Evolutionary conservation across 2,113 vertebrate species (phyloP).

Genomic region (Phocoena sinus): DNA sequence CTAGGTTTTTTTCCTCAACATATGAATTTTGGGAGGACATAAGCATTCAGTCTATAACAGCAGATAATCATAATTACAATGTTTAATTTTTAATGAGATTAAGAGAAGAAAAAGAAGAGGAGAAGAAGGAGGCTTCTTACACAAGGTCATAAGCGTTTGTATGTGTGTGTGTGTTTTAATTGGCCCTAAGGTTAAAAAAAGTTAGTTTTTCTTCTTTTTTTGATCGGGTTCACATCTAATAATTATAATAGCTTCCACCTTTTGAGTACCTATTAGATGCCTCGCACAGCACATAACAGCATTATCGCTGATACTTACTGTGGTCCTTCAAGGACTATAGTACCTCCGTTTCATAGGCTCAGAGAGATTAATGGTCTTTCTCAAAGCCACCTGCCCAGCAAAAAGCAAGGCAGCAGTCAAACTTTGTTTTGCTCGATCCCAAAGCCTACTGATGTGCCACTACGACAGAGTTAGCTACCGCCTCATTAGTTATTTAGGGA

Average conservation of each 20-base stretch:
- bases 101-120: background rate
- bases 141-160: background rate
- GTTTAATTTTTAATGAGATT: background rate
- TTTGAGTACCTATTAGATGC: background rate
- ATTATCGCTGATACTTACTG: background rate
- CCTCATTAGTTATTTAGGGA: background rate
- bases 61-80: background rate
- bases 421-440: background rate
- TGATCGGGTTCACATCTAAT: background rate
- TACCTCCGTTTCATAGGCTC: background rate
- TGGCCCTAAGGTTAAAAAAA: background rate
- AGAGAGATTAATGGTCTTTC: background rate
- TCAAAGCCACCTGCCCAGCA: background rate
- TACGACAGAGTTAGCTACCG: background rate
- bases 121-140: background rate
- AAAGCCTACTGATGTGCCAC: background rate
- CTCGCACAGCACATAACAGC: background rate
- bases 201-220: background rate
- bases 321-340: background rate
- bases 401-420: background rate
- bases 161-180: background rate
- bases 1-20: background rate
- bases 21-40: background rate
- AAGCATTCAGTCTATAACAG: background rate
- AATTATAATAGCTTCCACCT: background rate